These are phyloP conservation scores for Acromyrmex echinatior DNA, from an alignment of 1,140 invertebrate genomes.

Conservation along the genomic window DNA sequence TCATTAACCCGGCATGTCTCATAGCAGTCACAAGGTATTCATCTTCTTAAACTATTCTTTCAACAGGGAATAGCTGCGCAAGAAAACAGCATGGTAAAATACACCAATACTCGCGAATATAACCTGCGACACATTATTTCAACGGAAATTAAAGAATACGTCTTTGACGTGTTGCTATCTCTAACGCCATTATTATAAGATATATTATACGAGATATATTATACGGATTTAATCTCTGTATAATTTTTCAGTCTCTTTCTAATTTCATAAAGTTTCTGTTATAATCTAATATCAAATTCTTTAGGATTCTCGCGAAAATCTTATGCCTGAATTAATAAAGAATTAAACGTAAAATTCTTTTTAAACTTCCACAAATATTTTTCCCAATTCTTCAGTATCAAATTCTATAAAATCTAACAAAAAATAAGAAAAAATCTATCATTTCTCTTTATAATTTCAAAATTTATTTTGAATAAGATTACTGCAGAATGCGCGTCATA, in stretches of 20 bases:
- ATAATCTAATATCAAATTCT: not conserved
- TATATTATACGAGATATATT: not conserved
- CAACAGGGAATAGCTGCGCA: not conserved
- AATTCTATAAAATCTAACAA: not conserved
- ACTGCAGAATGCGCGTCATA: too few relatives aligned
- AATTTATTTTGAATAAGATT: not conserved
- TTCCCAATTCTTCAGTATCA: not conserved
- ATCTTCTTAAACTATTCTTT: conserved; percentile 26
- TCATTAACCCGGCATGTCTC: conserved; percentile 29
- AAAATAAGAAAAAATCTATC: not conserved
- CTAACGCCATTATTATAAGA: not conserved
- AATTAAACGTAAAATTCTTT: not conserved
- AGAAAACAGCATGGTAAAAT: conserved; percentile 17
- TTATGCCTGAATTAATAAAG: not conserved
- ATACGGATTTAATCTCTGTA: not conserved
- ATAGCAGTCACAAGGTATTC: conserved; percentile 39
- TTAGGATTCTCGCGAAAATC: not conserved
- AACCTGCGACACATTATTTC: not conserved
- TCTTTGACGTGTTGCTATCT: not conserved
- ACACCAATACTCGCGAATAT: not conserved
- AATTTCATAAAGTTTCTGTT: conserved; percentile 1
- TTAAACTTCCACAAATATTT: not conserved
- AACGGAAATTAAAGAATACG: conserved; percentile 14
- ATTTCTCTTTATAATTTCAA: not conserved
- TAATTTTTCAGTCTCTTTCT: conserved; percentile 14